These are phyloP conservation scores for Leistus spinibarbis DNA, from an alignment of 2,888 invertebrate species.

Conservation along the genomic window DNA sequence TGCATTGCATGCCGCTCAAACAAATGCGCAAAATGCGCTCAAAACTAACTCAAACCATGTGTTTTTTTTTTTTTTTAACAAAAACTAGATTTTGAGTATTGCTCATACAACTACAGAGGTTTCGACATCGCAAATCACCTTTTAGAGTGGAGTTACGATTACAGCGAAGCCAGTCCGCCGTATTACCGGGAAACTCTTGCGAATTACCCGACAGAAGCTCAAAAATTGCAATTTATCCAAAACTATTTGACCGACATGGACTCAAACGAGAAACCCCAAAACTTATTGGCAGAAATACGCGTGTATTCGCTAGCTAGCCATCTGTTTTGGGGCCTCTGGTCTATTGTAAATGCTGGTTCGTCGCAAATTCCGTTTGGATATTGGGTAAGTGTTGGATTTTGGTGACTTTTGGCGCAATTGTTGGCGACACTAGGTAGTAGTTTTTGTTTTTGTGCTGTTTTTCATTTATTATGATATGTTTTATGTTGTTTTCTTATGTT, in stretches of 20 bases:
- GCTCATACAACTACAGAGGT: conserved; percentile 91
- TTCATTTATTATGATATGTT: conserved; percentile 26
- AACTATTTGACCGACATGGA: conserved; percentile 62
- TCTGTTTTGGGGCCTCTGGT: conserved; percentile 95
- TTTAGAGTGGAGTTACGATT: conserved; percentile 90
- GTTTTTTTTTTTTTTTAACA: too few relatives aligned
- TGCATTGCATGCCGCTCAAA: too few relatives aligned
- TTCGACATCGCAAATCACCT: conserved; percentile 96
- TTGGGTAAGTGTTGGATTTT: conserved; percentile 70
- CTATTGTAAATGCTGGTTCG: conserved; percentile 82
- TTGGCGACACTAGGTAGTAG: neutral
- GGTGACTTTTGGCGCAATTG: neutral
- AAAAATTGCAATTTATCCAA: conserved; percentile 67
- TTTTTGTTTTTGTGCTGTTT: conserved; percentile 3
- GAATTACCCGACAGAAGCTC: conserved; percentile 76
- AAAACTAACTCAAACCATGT: neutral
- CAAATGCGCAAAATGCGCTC: too few relatives aligned
- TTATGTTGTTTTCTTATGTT: conserved; percentile 31
- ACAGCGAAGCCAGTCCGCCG: conserved; percentile 77
- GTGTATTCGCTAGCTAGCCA: conserved; percentile 87
- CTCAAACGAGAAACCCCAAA: conserved; percentile 50
- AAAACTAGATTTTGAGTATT: conserved; percentile 89
- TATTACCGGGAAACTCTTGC: conserved; percentile 73
- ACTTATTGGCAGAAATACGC: conserved; percentile 70
- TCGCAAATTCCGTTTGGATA: conserved; percentile 94